A percentile compares a stretch with the other conserved stretches of the same genome.
Evolutionary conservation across 2,797 vertebrate genomes (phyloP).

Genomic region (Odontamblyopus lacepedii): DNA sequence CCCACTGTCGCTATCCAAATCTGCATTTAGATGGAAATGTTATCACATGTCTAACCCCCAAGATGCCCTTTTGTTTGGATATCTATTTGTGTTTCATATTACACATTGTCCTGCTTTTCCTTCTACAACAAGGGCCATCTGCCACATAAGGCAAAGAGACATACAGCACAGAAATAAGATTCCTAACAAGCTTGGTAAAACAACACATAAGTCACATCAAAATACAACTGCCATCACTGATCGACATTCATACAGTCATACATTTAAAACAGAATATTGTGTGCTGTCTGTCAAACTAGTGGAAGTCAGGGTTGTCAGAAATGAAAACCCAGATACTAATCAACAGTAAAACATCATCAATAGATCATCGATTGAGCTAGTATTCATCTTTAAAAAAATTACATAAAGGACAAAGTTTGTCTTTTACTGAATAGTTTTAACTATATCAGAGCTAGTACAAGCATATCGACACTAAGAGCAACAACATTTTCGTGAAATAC

Average conservation of each 20-base stretch:
- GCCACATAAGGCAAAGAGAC: slow-evolving; percentile 19
- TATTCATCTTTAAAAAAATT: no score
- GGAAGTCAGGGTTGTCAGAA: no score
- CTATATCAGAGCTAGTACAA: no score
- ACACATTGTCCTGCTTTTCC: slow-evolving; percentile 31
- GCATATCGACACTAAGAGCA: neutral
- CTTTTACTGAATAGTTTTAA: no score
- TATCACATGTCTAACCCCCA: slow-evolving; percentile 66
- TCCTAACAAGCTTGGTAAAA: neutral
- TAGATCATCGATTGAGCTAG: no score
- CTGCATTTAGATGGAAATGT: slow-evolving; percentile 83
- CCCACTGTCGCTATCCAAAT: slow-evolving; percentile 61
- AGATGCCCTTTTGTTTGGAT: slow-evolving; percentile 68
- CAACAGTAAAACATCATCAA: no score
- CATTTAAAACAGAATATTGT: no score
- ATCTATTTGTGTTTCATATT: slow-evolving; percentile 53
- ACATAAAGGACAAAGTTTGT: no score
- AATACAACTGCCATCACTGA: neutral
- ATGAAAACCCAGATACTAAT: no score
- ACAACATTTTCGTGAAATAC: neutral
- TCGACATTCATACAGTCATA: neutral
- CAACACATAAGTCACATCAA: no score
- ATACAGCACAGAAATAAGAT: slow-evolving; percentile 9
- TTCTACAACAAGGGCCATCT: slow-evolving; percentile 44
- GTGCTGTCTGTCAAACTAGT: no score